Evolutionary conservation across 1,140 invertebrate genomes (phyloP), one percentile per base, ranked within the genome.

Genomic region (Colletes gigas): DNA sequence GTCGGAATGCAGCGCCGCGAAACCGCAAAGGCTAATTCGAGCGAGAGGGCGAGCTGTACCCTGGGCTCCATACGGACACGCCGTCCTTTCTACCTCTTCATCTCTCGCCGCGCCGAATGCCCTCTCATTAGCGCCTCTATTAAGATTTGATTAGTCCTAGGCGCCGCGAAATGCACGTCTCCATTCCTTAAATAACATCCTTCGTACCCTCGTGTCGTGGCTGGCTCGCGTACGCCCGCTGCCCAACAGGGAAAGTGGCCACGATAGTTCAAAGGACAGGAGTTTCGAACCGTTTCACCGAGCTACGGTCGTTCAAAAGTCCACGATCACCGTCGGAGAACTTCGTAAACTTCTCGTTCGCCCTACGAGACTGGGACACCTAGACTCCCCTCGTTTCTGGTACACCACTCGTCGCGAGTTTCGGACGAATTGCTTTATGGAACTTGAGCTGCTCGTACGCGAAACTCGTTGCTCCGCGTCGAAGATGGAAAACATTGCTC

Each of bases 41-140:
- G 60, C 52, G 79, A 81, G 83, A 83, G 75, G 78, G 78, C 83
- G 81, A 86, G 79, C 76, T 55, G 60, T 54, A 14, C 50, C 19
- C 4, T 8, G 47, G 47, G 72, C 75, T 50, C 47, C 30, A 30
- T 82, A 82, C 74, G 73, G 68, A 30, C 82, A 50, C 77, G 44
- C 60, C 74, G 73, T 71, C 79, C 52, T 83, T 74, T 67, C 65
- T 21, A 44, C 62, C 59, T 63, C 65, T 54, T 70, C 81, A 59
- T 78, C 76, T 69, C 71, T 73, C 41, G 62, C 82, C 80, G 83
- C 76, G 57, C 76, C 86, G 84, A 90, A 92, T 92, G 89, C 89
- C 86, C 89, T 86, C 91, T 93, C 90, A 92, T 92, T 92, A 93
- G 88, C 91, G 88, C 83, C 88, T 88, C 89, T 91, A 92, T 92